Percentiles rank a stretch among this genome's conserved stretches.
These are phyloP conservation scores for Sebastiscus tertius DNA, from an alignment of 2,797 vertebrate genomes.

Conservation along the genomic window DNA sequence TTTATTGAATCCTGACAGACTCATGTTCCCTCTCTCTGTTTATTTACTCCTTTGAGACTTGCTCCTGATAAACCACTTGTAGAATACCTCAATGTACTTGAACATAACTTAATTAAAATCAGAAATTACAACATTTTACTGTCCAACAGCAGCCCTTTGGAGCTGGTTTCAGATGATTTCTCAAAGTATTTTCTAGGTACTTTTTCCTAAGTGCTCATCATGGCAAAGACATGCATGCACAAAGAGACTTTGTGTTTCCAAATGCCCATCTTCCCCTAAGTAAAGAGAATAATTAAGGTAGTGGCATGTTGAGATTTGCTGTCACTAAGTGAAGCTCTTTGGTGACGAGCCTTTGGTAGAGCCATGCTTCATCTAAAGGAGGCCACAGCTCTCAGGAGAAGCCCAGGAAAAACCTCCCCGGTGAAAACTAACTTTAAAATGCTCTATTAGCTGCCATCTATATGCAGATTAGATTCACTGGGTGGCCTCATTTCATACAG, in stretches of 20 bases:
- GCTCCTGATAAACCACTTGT: neutral
- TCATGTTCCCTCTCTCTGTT: neutral
- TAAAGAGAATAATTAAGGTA: constrained; percentile 31
- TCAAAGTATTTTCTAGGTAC: neutral
- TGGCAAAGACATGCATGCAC: neutral
- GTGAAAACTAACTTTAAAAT: neutral
- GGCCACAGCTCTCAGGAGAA: constrained; percentile 20
- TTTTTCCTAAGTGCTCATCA: neutral
- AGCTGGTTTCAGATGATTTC: neutral
- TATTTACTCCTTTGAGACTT: neutral
- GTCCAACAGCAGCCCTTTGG: neutral
- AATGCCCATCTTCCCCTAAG: neutral
- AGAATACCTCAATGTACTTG: neutral
- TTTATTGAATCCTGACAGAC: neutral
- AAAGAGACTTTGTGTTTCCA: neutral
- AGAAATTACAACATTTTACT: neutral
- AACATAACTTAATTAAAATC: neutral
- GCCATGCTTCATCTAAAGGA: constrained; percentile 1
- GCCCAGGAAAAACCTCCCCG: neutral
- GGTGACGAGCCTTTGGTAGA: neutral
- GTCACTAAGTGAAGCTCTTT: constrained; percentile 12
- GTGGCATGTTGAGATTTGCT: constrained; percentile 11
- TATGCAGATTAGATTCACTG: constrained; percentile 20
- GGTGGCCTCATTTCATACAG: constrained; percentile 29
- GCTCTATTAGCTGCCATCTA: neutral